Evolutionary conservation across 2,113 vertebrate genomes (phyloP), one percentile per base, ranked within the genome.

Genomic region (Clarias batrachus): DNA sequence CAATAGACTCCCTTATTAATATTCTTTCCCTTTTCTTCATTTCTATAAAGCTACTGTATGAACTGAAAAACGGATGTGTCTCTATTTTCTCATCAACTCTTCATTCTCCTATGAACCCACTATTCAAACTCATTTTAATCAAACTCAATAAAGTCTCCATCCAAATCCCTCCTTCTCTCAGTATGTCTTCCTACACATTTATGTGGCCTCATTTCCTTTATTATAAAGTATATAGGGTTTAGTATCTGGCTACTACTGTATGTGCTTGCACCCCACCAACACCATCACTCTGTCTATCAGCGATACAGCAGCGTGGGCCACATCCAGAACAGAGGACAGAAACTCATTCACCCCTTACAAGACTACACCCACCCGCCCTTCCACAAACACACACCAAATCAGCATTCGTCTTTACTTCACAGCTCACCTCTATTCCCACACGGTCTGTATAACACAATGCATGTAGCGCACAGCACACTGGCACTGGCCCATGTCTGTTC

Each of bases 231-330:
- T 70, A 74, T 68, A 59, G 65, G 78, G 57, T 81, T 84, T 66
- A 82, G 66, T 48, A 37, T 87, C 86, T 87, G 82, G 85, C 86
- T 90, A 83, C 86, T 90, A 48, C 48, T 48, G 41, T 48, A 89
- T 92, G 91, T 93, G 93, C 92, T 54, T 70, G 87, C 74, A 92
- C 41, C 41, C 41, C 41, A 0, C 48, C 6, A 48, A 48, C 48
- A 48, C 56, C 76, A 79, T 25, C 3, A 9, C 77, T 79, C 65
- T 68, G 78, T 86, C 82, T 81, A 62, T 83, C 87, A 83, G 59
- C 60, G n/a, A n/a, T 57, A 85, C 80, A 81, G 52, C 57, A 60
- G 37, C 9, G 68, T 84, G 60, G 80, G 80, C 62, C 37, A 78
- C 60, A 54, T 41, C 57, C 68, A 59, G 71, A 73, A 54, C 52